Conservation (phyloP, 2,888 invertebrate genomes). For the Cerastoderma edule region DNA sequence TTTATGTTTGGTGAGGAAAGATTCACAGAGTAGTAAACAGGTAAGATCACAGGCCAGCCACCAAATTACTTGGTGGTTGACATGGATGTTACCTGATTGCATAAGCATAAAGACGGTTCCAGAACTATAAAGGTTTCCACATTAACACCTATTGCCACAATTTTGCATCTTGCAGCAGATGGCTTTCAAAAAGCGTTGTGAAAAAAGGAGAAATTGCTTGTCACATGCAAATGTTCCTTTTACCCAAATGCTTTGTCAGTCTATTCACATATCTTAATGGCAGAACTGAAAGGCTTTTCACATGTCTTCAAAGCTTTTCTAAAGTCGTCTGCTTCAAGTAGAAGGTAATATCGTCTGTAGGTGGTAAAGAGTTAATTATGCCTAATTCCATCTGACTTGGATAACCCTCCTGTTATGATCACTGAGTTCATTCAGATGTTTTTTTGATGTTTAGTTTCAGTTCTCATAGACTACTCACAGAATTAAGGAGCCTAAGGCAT, state of each 20-base stretch:
- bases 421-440: slow-evolving; percentile 1
- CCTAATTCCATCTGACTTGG: not conserved
- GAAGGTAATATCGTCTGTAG: not conserved
- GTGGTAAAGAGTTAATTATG: not conserved
- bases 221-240: not conserved
- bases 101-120: too few relatives aligned
- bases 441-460: not conserved
- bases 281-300: too few relatives aligned
- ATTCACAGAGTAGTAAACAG: too few relatives aligned
- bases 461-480: not conserved
- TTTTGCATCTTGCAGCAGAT: too few relatives aligned
- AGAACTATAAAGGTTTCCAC: too few relatives aligned
- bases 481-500: slow-evolving; percentile 1
- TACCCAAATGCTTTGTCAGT: not conserved
- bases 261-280: too few relatives aligned
- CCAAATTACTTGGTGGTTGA: too few relatives aligned
- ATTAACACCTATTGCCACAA: too few relatives aligned
- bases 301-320: too few relatives aligned
- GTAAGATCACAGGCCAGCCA: too few relatives aligned
- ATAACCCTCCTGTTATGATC: slow-evolving; percentile 9
- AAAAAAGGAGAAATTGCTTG: not conserved
- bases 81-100: too few relatives aligned
- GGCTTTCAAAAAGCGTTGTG: not conserved
- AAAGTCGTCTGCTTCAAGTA: slow-evolving; percentile 1
- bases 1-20: too few relatives aligned